A percentile compares a stretch with the other conserved stretches of the same genome.
Conservation (phyloP, 2,888 invertebrate genomes). For the Pinctada fucata region DNA sequence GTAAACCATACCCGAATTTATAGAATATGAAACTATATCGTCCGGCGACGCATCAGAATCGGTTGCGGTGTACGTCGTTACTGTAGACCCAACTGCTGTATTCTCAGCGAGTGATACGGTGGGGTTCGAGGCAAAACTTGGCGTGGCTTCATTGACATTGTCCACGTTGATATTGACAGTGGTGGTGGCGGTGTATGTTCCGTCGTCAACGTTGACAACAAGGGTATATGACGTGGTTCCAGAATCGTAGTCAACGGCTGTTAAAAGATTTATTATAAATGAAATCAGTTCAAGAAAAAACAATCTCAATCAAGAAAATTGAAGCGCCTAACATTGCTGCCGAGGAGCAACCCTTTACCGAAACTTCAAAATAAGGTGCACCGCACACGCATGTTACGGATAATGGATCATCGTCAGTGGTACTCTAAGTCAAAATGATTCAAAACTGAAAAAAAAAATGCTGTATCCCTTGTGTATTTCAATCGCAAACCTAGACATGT, state of each 20-base stretch:
- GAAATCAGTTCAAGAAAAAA: background rate
- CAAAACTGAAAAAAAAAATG: no score
- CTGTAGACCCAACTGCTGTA: slow-evolving; percentile 9
- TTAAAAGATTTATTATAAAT: background rate
- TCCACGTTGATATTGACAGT: slow-evolving; percentile 2
- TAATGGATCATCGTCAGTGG: no score
- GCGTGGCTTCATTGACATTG: slow-evolving; percentile 18
- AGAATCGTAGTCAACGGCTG: slow-evolving; percentile 24
- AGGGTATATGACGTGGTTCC: slow-evolving; percentile 15
- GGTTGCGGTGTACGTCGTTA: slow-evolving; percentile 13
- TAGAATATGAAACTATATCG: slow-evolving; percentile 16
- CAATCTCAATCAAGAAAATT: background rate
- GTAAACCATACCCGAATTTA: slow-evolving; percentile 11
- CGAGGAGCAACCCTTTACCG: no score
- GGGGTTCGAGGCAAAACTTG: slow-evolving; percentile 14
- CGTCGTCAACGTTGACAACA: slow-evolving; percentile 10
- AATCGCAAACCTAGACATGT: no score
- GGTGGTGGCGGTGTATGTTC: background rate
- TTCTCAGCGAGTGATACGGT: slow-evolving; percentile 12
- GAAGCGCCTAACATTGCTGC: background rate
- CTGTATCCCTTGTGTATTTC: no score
- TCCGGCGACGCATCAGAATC: slow-evolving; percentile 22
- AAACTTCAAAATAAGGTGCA: no score
- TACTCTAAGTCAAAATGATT: no score
- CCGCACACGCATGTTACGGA: no score